Conservation (phyloP, 2,113 vertebrate genomes). For the Genyomyrus donnyi region DNA sequence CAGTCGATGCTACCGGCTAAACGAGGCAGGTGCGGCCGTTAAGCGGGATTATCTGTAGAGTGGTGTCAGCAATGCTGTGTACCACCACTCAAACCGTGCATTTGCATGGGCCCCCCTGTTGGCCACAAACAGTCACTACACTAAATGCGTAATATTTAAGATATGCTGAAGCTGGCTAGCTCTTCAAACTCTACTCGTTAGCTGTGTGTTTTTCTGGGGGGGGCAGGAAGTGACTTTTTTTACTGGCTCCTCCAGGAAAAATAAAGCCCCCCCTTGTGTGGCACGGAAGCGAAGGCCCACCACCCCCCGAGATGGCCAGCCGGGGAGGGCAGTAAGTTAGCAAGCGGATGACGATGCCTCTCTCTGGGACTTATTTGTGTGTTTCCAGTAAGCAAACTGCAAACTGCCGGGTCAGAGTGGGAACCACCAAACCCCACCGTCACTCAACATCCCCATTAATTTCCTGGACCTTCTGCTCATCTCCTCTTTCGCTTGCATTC, state of each 20-base stretch:
- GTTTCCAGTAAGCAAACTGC: background rate
- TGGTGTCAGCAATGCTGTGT: background rate
- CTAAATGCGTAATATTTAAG: background rate
- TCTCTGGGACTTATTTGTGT: conserved; percentile 10
- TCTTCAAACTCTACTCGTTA: background rate
- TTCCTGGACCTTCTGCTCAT: background rate
- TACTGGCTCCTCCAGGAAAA: background rate
- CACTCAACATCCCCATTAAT: background rate
- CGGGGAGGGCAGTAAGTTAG: background rate
- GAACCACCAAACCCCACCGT: background rate
- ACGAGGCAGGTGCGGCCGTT: background rate
- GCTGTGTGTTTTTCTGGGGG: background rate
- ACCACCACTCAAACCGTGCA: background rate
- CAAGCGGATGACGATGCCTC: conserved; percentile 6
- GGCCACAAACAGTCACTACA: background rate
- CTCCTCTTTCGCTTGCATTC: background rate
- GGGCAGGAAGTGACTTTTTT: background rate
- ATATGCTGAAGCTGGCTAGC: background rate
- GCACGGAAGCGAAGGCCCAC: background rate
- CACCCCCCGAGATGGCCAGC: background rate
- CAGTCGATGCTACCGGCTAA: background rate
- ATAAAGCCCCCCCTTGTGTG: background rate
- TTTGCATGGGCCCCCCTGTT: background rate
- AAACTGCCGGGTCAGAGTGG: background rate
- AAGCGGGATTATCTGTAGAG: background rate